Evolutionary conservation across 2,888 invertebrate genomes (phyloP), one percentile per base, ranked within the genome.

Genomic region (Galerucella calmariensis): DNA sequence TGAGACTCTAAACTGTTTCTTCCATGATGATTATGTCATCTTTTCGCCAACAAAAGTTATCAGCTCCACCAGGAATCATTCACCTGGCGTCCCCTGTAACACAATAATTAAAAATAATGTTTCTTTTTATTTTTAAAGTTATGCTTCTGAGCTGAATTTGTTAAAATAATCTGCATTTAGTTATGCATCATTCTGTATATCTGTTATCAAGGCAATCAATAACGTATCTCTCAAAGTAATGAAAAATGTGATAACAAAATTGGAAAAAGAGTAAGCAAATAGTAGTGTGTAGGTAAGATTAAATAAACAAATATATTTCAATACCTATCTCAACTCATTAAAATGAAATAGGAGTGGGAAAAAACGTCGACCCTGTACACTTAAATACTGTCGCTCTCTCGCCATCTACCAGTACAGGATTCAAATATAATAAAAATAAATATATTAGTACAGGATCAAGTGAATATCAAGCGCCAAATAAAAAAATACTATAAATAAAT

Each of bases 361-460:
- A 62, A 41, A 62, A 12, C 62, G 62, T 62, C 62, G 62, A 62
- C 62, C 62, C 62, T 62, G 62, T 62, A 16, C 56, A 16, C 56
- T n/a, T 62, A 41, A 62, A n/a, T 9, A n/a, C 61, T 35, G 62
- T 56, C 20, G 56, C 56, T 6, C 56, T 56, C 62, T 62, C 62
- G 62, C 62, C 62, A 62, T 35, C 62, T 62, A 62, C 62, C 62
- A 62, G 62, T 35, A n/a, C 62, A 62, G 62, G 35, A 62, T 41
- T 62, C 27, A 62, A 62, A 62, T 62, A 62, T 62, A 35, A 35
- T 35, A n/a, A n/a, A 35, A 62, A 62, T 62, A n/a, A 41, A n/a
- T 35, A 41, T 35, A n/a, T 27, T 27, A 9, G n/a, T 35, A 24
- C 24, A 27, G 20, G 27, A 59, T 59, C 14, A 41, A n/a, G 11